Evolutionary conservation across 2,888 invertebrate genomes (phyloP).

Genomic region (Molorchus minor): DNA sequence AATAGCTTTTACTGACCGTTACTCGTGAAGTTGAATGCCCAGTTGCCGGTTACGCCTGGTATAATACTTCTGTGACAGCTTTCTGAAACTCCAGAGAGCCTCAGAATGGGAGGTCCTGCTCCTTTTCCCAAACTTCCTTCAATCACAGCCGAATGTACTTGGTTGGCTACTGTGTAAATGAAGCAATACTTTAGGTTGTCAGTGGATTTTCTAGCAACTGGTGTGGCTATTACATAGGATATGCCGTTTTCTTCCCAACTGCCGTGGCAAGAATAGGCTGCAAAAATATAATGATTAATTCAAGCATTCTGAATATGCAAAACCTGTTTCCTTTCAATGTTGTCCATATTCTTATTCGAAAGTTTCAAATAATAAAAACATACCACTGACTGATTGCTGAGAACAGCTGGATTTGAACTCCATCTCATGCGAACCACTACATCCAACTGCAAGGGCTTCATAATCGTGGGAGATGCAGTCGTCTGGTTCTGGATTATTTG

Average conservation of each 20-base stretch:
- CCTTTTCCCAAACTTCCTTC: conserved; percentile 50
- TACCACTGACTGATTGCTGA: conserved; percentile 65
- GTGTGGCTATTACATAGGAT: conserved; percentile 76
- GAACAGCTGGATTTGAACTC: conserved; percentile 70
- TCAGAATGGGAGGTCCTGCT: conserved; percentile 54
- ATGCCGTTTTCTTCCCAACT: conserved; percentile 74
- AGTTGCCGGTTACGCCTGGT: conserved; percentile 67
- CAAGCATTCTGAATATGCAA: too few relatives aligned
- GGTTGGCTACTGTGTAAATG: conserved; percentile 65
- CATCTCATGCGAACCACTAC: conserved; percentile 68
- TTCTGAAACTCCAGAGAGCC: conserved; percentile 67
- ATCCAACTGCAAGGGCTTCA: conserved; percentile 70
- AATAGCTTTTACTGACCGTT: conserved; percentile 69
- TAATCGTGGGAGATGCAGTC: conserved; percentile 67
- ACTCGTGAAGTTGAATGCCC: conserved; percentile 74
- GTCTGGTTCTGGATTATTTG: conserved; percentile 42
- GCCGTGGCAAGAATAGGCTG: conserved; percentile 79
- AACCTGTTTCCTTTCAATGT: too few relatives aligned
- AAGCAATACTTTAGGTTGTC: conserved; percentile 71
- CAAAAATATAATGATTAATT: too few relatives aligned
- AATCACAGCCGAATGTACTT: conserved; percentile 45
- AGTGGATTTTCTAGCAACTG: conserved; percentile 63
- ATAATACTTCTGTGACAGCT: conserved; percentile 68
- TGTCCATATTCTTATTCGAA: too few relatives aligned
- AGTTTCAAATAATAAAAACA: conserved; percentile 36